Evolutionary conservation across 2,888 invertebrate genomes (phyloP).

Genomic region (Lycocerus yunnanus): DNA sequence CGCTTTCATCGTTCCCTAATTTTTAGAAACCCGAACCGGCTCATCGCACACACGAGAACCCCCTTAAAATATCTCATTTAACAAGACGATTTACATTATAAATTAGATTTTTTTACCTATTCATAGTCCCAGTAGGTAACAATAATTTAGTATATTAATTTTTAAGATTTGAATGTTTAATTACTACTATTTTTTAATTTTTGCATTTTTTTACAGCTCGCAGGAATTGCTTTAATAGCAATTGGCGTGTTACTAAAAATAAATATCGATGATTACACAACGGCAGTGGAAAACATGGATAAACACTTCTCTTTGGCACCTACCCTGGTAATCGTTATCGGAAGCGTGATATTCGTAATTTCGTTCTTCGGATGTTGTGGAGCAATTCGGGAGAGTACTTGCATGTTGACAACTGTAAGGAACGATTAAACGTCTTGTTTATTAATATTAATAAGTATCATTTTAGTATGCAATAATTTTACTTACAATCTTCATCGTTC

Average conservation of each 20-base stretch:
- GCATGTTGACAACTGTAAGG: conserved; percentile 54
- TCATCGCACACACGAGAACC: too few relatives aligned
- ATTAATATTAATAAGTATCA: conserved; percentile 16
- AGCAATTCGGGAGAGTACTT: conserved; percentile 55
- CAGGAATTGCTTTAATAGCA: conserved; percentile 70
- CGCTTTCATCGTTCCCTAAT: too few relatives aligned
- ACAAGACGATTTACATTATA: too few relatives aligned
- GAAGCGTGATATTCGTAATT: conserved; percentile 64
- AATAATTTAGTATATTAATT: too few relatives aligned
- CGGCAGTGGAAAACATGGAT: conserved; percentile 16
- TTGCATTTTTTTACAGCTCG: conserved; percentile 64
- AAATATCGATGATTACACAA: conserved; percentile 57
- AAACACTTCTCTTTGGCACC: conserved; percentile 30
- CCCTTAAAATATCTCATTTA: too few relatives aligned
- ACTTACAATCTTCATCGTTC: conserved; percentile 71
- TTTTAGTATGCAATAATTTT: conserved; percentile 75
- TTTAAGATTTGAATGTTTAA: too few relatives aligned
- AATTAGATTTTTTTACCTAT: too few relatives aligned
- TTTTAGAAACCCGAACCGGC: too few relatives aligned
- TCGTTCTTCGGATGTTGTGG: conserved; percentile 57
- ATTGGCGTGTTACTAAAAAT: conserved; percentile 69
- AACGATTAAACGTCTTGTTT: not conserved
- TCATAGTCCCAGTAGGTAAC: too few relatives aligned
- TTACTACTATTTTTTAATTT: too few relatives aligned
- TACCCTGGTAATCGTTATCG: conserved; percentile 64